phyloP scores from a whole-genome alignment of 1,140 invertebrate species.

The Cyclina sinensis region DNA sequence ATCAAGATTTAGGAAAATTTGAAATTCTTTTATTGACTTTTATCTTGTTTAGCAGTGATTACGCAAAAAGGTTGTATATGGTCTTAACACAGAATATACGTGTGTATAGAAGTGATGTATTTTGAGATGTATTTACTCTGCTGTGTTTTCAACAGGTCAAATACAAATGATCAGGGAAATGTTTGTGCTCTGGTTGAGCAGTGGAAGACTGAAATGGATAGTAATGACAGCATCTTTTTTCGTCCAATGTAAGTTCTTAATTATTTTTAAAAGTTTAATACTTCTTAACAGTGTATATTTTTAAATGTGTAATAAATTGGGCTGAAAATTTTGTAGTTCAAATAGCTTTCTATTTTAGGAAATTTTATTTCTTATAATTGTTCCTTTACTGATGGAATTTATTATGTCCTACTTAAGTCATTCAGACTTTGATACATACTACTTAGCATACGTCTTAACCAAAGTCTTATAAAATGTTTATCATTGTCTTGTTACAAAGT shows the following conservation, averaged over 20 bases:
- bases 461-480: background rate
- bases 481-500: background rate
- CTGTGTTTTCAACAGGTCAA: too few relatives aligned
- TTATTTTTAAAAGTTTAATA: background rate
- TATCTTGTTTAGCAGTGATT: too few relatives aligned
- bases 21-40: too few relatives aligned
- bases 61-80: too few relatives aligned
- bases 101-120: too few relatives aligned
- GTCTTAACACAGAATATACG: too few relatives aligned
- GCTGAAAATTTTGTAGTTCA: background rate
- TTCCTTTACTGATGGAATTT: background rate
- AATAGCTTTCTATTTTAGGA: background rate
- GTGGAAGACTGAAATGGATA: background rate
- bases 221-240: constrained; percentile 10
- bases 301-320: background rate
- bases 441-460: background rate
- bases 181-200: constrained; percentile 1
- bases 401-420: background rate
- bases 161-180: constrained; percentile 10
- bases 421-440: background rate
- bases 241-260: constrained; percentile 3
- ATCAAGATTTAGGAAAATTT: too few relatives aligned
- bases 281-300: too few relatives aligned
- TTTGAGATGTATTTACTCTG: too few relatives aligned
- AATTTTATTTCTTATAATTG: background rate